Evolutionary conservation across 2,113 vertebrate species (phyloP).

Genomic region (Gymnorhina tibicen): DNA sequence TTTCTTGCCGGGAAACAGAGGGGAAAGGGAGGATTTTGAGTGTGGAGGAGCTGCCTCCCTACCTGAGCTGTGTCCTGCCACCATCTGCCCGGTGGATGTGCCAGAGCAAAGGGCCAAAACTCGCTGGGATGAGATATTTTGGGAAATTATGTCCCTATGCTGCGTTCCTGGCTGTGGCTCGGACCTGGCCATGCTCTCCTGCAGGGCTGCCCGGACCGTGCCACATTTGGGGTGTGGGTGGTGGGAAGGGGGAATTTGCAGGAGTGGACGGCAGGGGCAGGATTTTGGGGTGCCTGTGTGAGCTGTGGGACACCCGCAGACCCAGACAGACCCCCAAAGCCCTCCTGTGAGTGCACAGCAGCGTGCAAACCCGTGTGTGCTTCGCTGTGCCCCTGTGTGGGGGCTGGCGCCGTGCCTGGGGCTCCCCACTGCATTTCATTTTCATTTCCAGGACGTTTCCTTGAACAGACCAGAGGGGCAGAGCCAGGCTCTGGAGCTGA

Average conservation of each 20-base stretch:
- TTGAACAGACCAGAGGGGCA: fast-evolving
- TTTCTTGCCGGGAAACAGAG: neutral
- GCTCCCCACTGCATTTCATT: neutral
- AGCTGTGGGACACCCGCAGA: neutral
- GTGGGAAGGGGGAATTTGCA: neutral
- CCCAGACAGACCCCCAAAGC: neutral
- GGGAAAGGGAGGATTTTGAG: neutral
- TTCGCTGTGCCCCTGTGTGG: neutral
- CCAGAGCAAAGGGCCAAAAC: neutral
- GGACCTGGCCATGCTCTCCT: fast-evolving
- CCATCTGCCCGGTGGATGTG: neutral
- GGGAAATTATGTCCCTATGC: neutral
- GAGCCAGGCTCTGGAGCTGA: neutral
- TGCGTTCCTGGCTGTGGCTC: neutral
- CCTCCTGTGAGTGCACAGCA: neutral
- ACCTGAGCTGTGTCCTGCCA: neutral
- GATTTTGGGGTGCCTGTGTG: neutral
- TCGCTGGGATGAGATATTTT: fast-evolving
- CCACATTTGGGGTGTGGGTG: fast-evolving
- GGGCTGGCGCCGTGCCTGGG: neutral
- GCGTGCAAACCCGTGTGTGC: neutral
- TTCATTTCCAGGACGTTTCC: neutral
- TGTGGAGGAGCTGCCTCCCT: neutral
- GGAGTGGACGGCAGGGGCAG: fast-evolving
- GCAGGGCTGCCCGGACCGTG: fast-evolving